Conservation (phyloP, 1,140 invertebrate species). For the Brachystomella parvula region DNA sequence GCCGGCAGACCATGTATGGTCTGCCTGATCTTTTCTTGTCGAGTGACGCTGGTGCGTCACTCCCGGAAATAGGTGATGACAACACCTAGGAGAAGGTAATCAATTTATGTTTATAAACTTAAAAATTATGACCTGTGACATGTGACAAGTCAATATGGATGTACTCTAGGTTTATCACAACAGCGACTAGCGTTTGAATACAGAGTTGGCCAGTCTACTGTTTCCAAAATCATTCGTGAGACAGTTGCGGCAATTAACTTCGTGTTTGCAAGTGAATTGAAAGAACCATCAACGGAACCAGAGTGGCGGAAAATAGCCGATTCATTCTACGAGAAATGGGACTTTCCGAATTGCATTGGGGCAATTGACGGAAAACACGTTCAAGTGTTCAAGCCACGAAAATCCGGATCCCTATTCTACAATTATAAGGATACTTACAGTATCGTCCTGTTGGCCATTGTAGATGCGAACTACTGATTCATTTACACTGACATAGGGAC, state of each 20-base stretch:
- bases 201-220: not conserved
- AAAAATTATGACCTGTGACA: no score
- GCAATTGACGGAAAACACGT: slow-evolving; percentile 43
- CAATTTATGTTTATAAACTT: no score
- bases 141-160: no score
- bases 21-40: no score
- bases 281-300: slow-evolving; percentile 37
- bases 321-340: slow-evolving; percentile 39
- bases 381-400: slow-evolving; percentile 27
- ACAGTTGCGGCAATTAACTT: not conserved
- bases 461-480: slow-evolving; percentile 40
- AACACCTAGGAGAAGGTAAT: no score
- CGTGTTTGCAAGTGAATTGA: not conserved
- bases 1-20: no score
- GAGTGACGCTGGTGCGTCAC: no score
- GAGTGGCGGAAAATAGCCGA: slow-evolving; percentile 38
- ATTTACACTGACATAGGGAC: slow-evolving; percentile 39
- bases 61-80: no score
- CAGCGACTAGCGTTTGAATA: not conserved
- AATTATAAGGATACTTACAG: slow-evolving; percentile 44
- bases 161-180: no score
- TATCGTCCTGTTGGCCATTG: slow-evolving; percentile 40
- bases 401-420: slow-evolving; percentile 42
- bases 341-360: slow-evolving; percentile 41
- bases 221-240: slow-evolving; percentile 1